Percentiles rank a stretch among this genome's conserved stretches.
phyloP scores from a whole-genome alignment of 1,140 invertebrate genomes.

The Batillaria attramentaria region DNA sequence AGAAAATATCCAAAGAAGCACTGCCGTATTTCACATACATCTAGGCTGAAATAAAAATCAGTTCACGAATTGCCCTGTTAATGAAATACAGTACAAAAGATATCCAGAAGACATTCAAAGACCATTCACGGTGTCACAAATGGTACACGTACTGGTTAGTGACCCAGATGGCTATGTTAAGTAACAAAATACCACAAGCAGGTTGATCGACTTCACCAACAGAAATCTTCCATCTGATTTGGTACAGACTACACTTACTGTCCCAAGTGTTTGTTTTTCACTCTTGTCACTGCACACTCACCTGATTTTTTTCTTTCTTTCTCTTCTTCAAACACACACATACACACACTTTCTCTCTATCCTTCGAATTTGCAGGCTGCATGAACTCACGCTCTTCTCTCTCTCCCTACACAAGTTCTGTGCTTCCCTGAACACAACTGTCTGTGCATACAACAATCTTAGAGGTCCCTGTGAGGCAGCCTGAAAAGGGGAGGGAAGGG shows the following conservation, averaged over 20 bases:
- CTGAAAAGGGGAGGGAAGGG: slow-evolving; percentile 7
- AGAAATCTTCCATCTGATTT: too few relatives aligned
- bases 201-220: too few relatives aligned
- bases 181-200: neutral
- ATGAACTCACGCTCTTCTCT: neutral
- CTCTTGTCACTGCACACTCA: neutral
- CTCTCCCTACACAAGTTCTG: neutral
- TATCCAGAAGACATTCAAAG: too few relatives aligned
- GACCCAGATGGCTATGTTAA: neutral
- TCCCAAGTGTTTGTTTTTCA: neutral
- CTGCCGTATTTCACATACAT: too few relatives aligned
- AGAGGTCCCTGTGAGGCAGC: slow-evolving; percentile 3
- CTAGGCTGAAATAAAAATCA: too few relatives aligned
- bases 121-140: too few relatives aligned
- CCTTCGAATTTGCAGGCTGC: neutral
- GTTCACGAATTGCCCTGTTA: too few relatives aligned
- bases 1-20: too few relatives aligned
- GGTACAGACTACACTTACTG: neutral
- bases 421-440: neutral
- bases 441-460: neutral
- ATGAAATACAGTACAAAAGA: too few relatives aligned
- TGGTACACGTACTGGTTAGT: too few relatives aligned
- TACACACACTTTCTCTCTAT: neutral
- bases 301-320: neutral
- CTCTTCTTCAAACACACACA: neutral